Evolutionary conservation across 2,888 invertebrate species (phyloP).

Genomic region (Endotricha flammealis): DNA sequence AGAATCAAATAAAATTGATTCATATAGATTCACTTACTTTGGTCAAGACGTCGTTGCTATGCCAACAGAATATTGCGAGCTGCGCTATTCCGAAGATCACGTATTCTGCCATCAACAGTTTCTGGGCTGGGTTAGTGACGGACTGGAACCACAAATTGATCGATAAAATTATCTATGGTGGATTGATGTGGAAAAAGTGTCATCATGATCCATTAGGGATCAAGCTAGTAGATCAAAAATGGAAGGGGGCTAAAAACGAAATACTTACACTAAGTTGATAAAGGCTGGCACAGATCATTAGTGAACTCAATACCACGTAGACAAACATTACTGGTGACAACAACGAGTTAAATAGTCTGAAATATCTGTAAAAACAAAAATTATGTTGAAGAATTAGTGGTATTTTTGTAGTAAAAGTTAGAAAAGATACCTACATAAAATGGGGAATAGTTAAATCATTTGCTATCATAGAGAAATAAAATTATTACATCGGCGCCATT

Average conservation of each 20-base stretch:
- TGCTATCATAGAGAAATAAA: too few relatives aligned
- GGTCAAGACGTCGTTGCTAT: constrained; percentile 53
- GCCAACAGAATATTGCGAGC: constrained; percentile 63
- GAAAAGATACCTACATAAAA: too few relatives aligned
- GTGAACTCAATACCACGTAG: constrained; percentile 57
- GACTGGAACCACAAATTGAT: constrained; percentile 40
- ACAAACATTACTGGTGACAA: constrained; percentile 66
- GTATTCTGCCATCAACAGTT: constrained; percentile 55
- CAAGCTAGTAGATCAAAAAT: too few relatives aligned
- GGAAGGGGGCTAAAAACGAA: neutral
- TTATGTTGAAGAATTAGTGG: too few relatives aligned
- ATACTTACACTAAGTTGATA: constrained; percentile 56
- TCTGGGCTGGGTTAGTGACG: constrained; percentile 47
- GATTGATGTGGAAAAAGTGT: too few relatives aligned
- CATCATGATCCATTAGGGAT: too few relatives aligned
- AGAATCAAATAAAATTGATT: neutral
- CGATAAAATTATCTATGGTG: too few relatives aligned
- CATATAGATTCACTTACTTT: constrained; percentile 36
- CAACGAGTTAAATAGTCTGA: constrained; percentile 53
- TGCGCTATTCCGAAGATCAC: constrained; percentile 59
- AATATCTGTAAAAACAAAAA: constrained; percentile 41
- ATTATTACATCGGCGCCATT: too few relatives aligned
- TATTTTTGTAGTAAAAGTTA: too few relatives aligned
- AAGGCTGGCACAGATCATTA: constrained; percentile 61
- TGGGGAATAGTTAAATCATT: too few relatives aligned